Evolutionary conservation across 2,113 vertebrate genomes (phyloP).

Genomic region (Macrotus californicus): DNA sequence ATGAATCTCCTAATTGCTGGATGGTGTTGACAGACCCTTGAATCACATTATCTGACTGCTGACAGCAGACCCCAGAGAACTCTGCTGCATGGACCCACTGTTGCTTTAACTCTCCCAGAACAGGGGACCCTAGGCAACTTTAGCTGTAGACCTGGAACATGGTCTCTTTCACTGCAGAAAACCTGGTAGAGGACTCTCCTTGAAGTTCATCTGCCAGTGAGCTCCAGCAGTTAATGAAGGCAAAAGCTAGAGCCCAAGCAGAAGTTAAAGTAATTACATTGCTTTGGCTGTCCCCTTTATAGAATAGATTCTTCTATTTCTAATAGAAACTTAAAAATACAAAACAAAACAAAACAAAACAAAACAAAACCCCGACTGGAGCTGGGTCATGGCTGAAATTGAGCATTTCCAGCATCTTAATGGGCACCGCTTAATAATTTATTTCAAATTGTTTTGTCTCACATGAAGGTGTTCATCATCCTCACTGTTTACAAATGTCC

Average conservation of each 20-base stretch:
- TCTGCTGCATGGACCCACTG: not conserved
- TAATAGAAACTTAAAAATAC: not conserved
- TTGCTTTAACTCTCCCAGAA: not conserved
- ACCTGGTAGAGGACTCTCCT: not conserved
- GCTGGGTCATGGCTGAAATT: not conserved
- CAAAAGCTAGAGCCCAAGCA: not conserved
- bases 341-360: not conserved
- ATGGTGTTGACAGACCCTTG: not conserved
- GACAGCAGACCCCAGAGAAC: not conserved
- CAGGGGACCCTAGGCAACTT: not conserved
- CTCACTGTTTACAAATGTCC: not conserved
- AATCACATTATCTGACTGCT: not conserved
- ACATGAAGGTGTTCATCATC: not conserved
- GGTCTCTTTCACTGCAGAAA: not conserved
- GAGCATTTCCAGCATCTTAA: not conserved
- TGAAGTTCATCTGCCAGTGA: not conserved
- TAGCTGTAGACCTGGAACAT: not conserved
- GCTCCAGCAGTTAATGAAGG: not conserved
- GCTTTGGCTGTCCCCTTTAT: not conserved
- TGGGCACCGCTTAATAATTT: not conserved
- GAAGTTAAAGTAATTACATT: not conserved
- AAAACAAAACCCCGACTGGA: not conserved
- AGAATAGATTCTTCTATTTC: not conserved
- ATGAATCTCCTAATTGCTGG: not conserved
- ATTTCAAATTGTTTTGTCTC: not conserved